Base-by-base conservation (phyloP, 2,888 invertebrate genomes). In the Leptothorax acervorum region DNA sequence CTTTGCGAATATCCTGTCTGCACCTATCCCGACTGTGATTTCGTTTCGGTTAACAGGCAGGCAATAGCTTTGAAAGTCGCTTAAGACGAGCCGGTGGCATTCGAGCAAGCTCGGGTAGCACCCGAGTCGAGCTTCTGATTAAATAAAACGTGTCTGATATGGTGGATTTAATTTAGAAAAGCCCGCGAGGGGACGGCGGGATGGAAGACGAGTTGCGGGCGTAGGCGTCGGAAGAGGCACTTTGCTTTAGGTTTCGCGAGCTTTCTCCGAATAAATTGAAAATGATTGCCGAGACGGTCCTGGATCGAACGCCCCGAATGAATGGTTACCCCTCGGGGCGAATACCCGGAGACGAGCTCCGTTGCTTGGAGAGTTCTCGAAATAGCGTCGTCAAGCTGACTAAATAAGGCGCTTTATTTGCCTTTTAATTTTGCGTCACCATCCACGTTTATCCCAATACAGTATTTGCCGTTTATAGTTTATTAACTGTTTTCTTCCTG, bases 61-160 rank as follows among this genome's bases (percentile, higher is more conserved):
- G 81, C 83, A 87, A 68, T 78, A 86, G 91, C 92, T 90, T 92
- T 92, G 92, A 92, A 93, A 92, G 92, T 92, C 91, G 92, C 92
- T 93, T 91, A 91, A 90, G 88, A 85, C 84, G 90, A 89, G 81
- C 87, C 86, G 73, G 57, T 86, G 75, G 83, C 28, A 66, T 66
- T 45, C 66, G 28, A 45, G 66, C 74, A 84, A 83, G 83, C 88
- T 82, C 76, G 76, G 87, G 84, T 84, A 82, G 57, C 78, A 71
- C 82, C 31, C 75, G 35, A 75, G 71, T 57, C 62, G 76, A 85
- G 86, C 74, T 83, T 85, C 90, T 93, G 94, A 94, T 94, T 93
- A 93, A 94, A 94, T 94, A 94, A 94, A 94, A 94, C 92, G 94
- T 90, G 93, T 93, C 94, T 94, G 94, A 93, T 94, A 94, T 94